These are phyloP conservation scores for Odontocolon sp. DNA, from an alignment of 2,888 invertebrate species.

Conservation along the genomic window DNA sequence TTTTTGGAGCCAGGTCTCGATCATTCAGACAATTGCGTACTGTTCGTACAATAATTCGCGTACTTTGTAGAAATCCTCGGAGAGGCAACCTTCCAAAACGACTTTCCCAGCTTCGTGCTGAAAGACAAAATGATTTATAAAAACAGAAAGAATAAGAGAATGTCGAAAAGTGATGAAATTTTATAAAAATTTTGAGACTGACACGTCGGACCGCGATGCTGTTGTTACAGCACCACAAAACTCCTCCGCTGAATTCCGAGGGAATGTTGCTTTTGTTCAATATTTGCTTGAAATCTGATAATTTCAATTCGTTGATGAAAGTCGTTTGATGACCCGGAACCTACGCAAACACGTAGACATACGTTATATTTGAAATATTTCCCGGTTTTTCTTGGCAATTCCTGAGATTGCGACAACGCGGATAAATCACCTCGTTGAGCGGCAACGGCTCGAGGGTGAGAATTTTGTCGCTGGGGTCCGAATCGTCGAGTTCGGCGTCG, in stretches of 20 bases:
- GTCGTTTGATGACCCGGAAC: conserved; percentile 90
- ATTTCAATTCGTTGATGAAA: conserved; percentile 95
- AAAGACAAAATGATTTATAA: conserved; percentile 78
- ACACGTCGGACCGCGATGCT: conserved; percentile 94
- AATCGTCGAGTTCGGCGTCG: conserved; percentile 82
- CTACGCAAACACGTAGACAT: conserved; percentile 69
- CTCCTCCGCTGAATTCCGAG: conserved; percentile 95
- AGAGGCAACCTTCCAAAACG: conserved; percentile 95
- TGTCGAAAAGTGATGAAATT: neutral
- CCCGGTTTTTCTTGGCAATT: too few relatives aligned
- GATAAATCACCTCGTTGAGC: conserved; percentile 78
- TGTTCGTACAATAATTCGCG: conserved; percentile 96
- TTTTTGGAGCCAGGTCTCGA: neutral
- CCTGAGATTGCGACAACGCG: too few relatives aligned
- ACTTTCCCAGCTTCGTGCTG: conserved; percentile 96
- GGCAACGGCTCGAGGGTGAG: conserved; percentile 87
- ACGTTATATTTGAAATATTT: neutral
- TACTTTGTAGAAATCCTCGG: conserved; percentile 97
- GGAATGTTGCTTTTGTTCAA: conserved; percentile 88
- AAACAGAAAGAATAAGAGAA: conserved; percentile 20
- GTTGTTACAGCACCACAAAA: conserved; percentile 96
- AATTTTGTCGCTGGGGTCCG: conserved; percentile 82
- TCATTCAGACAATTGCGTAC: conserved; percentile 93
- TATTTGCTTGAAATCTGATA: conserved; percentile 94
- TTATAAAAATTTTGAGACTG: conserved; percentile 67